A percentile compares a stretch with the other conserved stretches of the same genome.
phyloP scores from a whole-genome alignment of 92 coral and sea anemone species.

The Muricea muricata region DNA sequence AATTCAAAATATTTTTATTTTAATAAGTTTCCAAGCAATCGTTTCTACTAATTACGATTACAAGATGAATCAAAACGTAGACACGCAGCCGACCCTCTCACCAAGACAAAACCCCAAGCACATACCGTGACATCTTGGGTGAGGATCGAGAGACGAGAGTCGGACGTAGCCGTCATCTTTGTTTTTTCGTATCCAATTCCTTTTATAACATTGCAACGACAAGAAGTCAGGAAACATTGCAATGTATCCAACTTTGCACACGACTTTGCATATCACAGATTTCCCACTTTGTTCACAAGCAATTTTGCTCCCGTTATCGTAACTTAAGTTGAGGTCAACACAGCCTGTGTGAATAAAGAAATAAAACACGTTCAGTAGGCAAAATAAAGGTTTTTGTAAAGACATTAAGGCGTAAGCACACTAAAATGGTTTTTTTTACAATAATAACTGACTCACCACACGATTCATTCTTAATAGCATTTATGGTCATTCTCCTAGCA shows the following conservation, averaged over 20 bases:
- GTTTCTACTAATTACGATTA: too few species aligned
- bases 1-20: too few species aligned
- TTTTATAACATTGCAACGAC: neutral
- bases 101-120: neutral
- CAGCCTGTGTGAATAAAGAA: neutral
- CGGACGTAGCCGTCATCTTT: neutral
- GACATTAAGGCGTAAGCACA: too few species aligned
- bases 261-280: neutral
- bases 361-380: too few species aligned
- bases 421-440: too few species aligned
- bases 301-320: neutral
- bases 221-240: neutral
- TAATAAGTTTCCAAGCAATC: too few species aligned
- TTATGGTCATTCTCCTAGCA: neutral
- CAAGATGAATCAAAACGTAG: too few species aligned
- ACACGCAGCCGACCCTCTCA: too few species aligned
- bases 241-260: neutral
- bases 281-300: neutral
- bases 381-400: too few species aligned
- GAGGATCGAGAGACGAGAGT: neutral
- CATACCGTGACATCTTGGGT: slow-evolving; percentile 22
- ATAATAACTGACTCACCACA: neutral
- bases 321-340: neutral
- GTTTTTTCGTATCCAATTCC: slow-evolving; percentile 7
- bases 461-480: neutral